phyloP scores from a whole-genome alignment of 2,113 vertebrate species.

The Clarias gariepinus region DNA sequence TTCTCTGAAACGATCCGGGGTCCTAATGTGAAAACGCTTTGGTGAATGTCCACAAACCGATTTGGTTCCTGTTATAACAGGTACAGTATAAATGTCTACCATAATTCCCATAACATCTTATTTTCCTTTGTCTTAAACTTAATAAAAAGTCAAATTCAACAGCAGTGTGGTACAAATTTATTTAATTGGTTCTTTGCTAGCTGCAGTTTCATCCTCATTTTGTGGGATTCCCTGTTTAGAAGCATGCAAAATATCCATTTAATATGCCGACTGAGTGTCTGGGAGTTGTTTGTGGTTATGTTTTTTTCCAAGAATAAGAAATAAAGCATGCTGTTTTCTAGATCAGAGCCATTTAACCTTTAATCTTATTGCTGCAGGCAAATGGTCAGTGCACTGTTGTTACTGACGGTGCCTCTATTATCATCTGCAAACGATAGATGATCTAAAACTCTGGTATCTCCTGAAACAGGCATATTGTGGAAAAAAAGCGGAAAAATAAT shows the following conservation, averaged over 20 bases:
- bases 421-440: not conserved
- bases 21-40: too few relatives aligned
- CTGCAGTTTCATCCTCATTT: not conserved
- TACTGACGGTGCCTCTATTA: not conserved
- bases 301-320: not conserved
- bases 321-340: not conserved
- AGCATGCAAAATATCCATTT: not conserved
- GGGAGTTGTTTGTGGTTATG: not conserved
- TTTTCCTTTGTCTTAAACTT: not conserved
- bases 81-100: not conserved
- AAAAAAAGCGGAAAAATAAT: not conserved
- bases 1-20: too few relatives aligned
- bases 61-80: not conserved
- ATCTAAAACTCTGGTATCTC: not conserved
- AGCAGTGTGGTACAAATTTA: not conserved
- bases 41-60: not conserved
- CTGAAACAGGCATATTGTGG: constrained; percentile 34
- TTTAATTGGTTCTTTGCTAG: not conserved
- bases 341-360: constrained; percentile 10
- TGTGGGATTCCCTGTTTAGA: not conserved
- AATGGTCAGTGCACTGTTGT: not conserved
- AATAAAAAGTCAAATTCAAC: not conserved
- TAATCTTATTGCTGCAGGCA: constrained; percentile 1
- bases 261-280: constrained; percentile 15
- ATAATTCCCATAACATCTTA: not conserved